A percentile compares a stretch with the other conserved stretches of the same genome.
Evolutionary conservation across 2,888 invertebrate species (phyloP).

Genomic region (Aradus depressus): DNA sequence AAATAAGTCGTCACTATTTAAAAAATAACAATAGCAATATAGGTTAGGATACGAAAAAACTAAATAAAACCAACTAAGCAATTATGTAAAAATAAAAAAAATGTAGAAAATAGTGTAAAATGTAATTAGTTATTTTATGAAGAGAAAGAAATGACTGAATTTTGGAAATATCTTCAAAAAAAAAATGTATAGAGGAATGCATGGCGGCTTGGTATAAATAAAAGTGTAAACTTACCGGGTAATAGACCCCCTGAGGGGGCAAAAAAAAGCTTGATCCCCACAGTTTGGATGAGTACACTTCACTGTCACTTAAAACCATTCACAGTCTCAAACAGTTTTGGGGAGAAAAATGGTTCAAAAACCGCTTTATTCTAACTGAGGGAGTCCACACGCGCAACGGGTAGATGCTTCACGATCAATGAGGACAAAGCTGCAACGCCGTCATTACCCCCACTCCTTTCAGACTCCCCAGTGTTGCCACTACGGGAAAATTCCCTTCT

Average conservation of each 20-base stretch:
- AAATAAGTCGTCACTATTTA: too few species aligned
- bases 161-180: not conserved
- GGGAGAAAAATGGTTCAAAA: conserved; percentile 11
- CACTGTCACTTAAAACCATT: conserved; percentile 28
- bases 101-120: too few species aligned
- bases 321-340: conserved; percentile 23
- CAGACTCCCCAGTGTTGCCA: conserved; percentile 17
- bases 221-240: conserved; percentile 67
- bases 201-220: conserved; percentile 15
- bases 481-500: too few species aligned
- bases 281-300: conserved; percentile 60
- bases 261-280: conserved; percentile 93
- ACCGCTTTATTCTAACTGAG: conserved; percentile 9
- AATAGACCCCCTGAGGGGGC: conserved; percentile 94
- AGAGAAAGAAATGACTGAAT: too few species aligned
- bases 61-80: too few species aligned
- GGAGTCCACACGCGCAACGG: conserved; percentile 17
- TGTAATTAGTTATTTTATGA: too few species aligned
- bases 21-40: too few species aligned
- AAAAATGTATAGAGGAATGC: conserved; percentile 6
- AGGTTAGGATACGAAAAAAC: too few species aligned
- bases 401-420: conserved; percentile 24
- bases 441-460: conserved; percentile 20
- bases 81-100: too few species aligned
- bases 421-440: conserved; percentile 24